A percentile compares a stretch with the other conserved stretches of the same genome.
Conservation (phyloP, 2,113 vertebrate genomes). For the Ochotona curzoniae region DNA sequence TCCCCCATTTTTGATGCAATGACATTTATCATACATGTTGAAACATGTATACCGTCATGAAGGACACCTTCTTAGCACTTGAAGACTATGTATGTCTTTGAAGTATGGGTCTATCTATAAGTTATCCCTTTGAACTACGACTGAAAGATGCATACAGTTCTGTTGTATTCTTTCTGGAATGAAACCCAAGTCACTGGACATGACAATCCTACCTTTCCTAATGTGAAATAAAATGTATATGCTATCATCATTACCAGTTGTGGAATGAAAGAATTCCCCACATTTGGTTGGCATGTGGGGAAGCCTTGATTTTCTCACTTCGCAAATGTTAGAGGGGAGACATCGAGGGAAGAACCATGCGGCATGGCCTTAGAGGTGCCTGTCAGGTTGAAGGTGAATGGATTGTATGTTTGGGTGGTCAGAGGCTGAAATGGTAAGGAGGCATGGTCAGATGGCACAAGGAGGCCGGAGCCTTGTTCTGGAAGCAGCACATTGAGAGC, state of each 20-base stretch:
- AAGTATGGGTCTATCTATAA: background rate
- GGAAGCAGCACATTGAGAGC: background rate
- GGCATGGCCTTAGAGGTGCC: background rate
- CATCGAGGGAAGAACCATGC: fast-evolving
- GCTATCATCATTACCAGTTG: background rate
- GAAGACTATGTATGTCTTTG: background rate
- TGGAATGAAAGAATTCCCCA: background rate
- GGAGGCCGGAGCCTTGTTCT: background rate
- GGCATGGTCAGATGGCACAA: too few relatives aligned
- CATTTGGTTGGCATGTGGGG: background rate
- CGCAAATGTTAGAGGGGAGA: background rate
- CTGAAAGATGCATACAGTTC: background rate
- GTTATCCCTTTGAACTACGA: background rate
- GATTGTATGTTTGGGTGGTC: background rate
- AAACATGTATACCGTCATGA: background rate
- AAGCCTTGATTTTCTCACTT: background rate
- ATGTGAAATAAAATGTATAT: background rate
- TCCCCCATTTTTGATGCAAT: background rate
- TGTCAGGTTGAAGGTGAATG: background rate
- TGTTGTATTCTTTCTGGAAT: background rate
- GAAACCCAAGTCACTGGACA: background rate
- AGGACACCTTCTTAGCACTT: background rate
- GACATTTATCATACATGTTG: background rate
- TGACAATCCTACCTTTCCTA: background rate
- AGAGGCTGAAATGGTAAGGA: background rate